phyloP scores from a whole-genome alignment of 2,888 invertebrate species.

The Tetragonula carbonaria region DNA sequence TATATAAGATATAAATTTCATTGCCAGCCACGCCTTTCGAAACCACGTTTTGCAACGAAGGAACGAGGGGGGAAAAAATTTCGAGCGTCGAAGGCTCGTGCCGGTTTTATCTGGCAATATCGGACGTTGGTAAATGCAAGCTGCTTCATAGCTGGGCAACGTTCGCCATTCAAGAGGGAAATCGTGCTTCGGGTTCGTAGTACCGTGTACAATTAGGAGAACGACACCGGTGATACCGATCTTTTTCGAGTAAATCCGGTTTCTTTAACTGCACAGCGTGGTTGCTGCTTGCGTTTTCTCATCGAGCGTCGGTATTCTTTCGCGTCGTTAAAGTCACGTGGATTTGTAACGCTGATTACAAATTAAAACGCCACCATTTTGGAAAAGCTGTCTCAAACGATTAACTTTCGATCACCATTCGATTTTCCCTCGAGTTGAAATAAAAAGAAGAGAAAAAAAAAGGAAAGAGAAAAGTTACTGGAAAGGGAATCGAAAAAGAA shows the following conservation, averaged over 20 bases:
- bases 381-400: too few relatives aligned
- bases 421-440: background rate
- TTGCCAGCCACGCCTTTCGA: constrained; percentile 60
- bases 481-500: background rate
- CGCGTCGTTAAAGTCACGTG: background rate
- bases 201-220: constrained; percentile 41
- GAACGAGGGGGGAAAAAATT: constrained; percentile 27
- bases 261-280: constrained; percentile 12
- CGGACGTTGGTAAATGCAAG: constrained; percentile 17
- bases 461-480: too few relatives aligned
- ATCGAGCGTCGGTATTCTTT: background rate
- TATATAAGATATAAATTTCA: constrained; percentile 36
- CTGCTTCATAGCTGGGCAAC: background rate
- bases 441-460: too few relatives aligned
- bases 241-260: constrained; percentile 39
- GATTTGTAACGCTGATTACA: constrained; percentile 10
- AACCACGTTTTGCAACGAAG: constrained; percentile 40
- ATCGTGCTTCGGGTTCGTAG: constrained; percentile 16
- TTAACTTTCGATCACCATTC: background rate
- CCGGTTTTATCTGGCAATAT: constrained; percentile 47
- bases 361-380: background rate
- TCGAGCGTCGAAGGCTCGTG: constrained; percentile 67
- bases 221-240: constrained; percentile 13
- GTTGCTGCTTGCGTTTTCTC: constrained; percentile 19
- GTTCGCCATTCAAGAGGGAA: constrained; percentile 36